Conservation (phyloP, 2,797 vertebrate genomes). For the Dendrocincla fuliginosa region DNA sequence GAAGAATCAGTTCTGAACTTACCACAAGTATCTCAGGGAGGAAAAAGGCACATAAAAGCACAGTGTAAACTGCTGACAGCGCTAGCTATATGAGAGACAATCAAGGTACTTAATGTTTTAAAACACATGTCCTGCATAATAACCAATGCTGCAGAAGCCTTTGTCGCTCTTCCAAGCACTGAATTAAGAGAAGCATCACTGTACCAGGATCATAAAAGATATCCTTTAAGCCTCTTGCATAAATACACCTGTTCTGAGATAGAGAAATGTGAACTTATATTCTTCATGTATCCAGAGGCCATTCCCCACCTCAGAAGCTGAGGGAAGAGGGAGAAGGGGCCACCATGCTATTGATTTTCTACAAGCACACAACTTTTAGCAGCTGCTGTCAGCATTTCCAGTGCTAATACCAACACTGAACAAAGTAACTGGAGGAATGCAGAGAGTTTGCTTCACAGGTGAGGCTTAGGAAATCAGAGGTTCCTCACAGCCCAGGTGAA, state of each 20-base stretch:
- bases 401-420: background rate
- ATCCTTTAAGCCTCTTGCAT: constrained; percentile 9
- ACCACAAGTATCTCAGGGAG: constrained; percentile 30
- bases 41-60: constrained; percentile 42
- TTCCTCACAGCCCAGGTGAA: background rate
- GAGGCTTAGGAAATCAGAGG: background rate
- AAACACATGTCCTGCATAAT: constrained; percentile 50
- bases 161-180: background rate
- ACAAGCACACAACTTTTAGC: background rate
- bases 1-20: constrained; percentile 43
- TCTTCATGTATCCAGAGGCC: background rate
- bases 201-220: background rate
- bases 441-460: background rate
- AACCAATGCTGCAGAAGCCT: background rate
- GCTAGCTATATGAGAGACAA: constrained; percentile 46
- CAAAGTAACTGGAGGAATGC: background rate
- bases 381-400: background rate
- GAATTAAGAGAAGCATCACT: background rate
- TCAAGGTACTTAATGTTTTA: constrained; percentile 54
- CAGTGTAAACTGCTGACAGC: constrained; percentile 54
- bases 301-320: background rate
- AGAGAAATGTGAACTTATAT: background rate
- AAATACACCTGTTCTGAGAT: background rate
- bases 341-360: background rate
- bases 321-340: background rate